Percentiles rank a stretch among this genome's conserved stretches.
Conservation (phyloP, 2,888 invertebrate species). For the Corythucha ciliata region DNA sequence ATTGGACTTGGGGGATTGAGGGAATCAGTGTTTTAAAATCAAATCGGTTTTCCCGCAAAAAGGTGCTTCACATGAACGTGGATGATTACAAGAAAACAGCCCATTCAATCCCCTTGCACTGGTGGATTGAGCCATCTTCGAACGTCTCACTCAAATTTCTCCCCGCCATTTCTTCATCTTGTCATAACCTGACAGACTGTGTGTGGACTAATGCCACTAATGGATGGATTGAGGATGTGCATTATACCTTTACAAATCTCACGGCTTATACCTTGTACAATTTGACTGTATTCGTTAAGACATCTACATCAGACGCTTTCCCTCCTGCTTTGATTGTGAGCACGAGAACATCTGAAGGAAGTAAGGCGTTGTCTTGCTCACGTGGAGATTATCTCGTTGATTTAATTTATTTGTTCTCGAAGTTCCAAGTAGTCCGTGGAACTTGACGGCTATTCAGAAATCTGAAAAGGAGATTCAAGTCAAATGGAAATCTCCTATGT, state of each 20-base stretch:
- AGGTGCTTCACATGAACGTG: conserved; percentile 54
- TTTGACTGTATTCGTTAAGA: conserved; percentile 63
- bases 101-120: conserved; percentile 54
- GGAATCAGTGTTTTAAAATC: not conserved
- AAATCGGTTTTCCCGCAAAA: not conserved
- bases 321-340: conserved; percentile 55
- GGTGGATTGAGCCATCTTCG: conserved; percentile 48
- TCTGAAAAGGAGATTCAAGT: conserved; percentile 57
- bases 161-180: conserved; percentile 47
- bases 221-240: conserved; percentile 53
- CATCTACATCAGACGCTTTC: conserved; percentile 50
- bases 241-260: conserved; percentile 53
- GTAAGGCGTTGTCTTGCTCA: conserved; percentile 39
- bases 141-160: conserved; percentile 51
- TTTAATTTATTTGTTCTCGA: conserved; percentile 34
- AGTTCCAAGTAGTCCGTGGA: conserved; percentile 60
- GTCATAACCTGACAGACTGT: conserved; percentile 1
- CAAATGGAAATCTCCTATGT: conserved; percentile 57
- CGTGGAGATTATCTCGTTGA: conserved; percentile 2
- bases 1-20: not conserved
- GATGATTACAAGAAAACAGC: conserved; percentile 55
- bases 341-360: conserved; percentile 58
- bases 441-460: conserved; percentile 54
- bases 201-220: conserved; percentile 25
- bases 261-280: conserved; percentile 67